These are phyloP conservation scores for Apolygus lucorum DNA, from an alignment of 1,140 invertebrate species.

Conservation along the genomic window DNA sequence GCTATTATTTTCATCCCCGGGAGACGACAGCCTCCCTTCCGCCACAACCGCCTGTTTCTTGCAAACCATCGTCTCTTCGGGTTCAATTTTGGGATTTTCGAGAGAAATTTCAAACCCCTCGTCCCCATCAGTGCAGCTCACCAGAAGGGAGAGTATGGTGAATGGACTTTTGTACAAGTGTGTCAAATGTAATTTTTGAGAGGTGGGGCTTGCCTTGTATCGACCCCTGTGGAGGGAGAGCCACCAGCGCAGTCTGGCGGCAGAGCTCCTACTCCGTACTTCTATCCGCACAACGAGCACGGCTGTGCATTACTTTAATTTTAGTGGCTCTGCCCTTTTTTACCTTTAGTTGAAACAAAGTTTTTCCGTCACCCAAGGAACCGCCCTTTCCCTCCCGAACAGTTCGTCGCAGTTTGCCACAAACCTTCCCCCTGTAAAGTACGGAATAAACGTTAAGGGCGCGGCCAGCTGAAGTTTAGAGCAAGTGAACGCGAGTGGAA, in stretches of 20 bases:
- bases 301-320: conserved; percentile 16
- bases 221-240: conserved; percentile 8
- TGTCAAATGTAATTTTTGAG: conserved; percentile 17
- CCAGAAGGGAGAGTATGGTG: neutral
- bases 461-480: conserved; percentile 4
- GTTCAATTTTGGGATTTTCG: too few species aligned
- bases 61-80: too few species aligned
- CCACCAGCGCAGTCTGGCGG: conserved; percentile 7
- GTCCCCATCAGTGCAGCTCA: too few species aligned
- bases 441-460: neutral
- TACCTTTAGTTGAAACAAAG: neutral
- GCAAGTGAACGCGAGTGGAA: conserved; percentile 11
- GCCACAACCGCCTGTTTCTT: too few species aligned
- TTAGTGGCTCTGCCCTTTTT: conserved; percentile 11
- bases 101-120: too few species aligned
- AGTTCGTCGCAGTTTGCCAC: too few species aligned
- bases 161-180: conserved; percentile 16
- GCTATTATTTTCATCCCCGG: too few species aligned
- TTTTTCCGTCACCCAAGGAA: too few species aligned
- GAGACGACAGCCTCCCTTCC: too few species aligned
- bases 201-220: conserved; percentile 12
- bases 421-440: neutral
- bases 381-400: too few species aligned
- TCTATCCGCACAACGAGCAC: conserved; percentile 16
- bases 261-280: conserved; percentile 8